A percentile compares a stretch with the other conserved stretches of the same genome.
phyloP scores from a whole-genome alignment of 2,888 invertebrate species.

The Peribatodes rhomboidaria region DNA sequence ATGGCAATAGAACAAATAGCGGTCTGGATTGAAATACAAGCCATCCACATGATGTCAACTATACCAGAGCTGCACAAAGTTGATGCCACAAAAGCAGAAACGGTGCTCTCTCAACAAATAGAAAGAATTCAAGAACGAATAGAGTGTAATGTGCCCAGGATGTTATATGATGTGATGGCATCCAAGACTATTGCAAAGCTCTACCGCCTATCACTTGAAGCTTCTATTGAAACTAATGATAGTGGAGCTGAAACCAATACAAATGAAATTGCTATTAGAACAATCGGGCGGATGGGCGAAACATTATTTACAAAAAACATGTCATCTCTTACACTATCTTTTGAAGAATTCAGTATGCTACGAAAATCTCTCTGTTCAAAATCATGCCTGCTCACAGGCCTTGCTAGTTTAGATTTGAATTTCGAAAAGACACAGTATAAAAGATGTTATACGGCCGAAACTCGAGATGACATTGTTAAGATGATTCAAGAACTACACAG shows the following conservation, averaged over 20 bases:
- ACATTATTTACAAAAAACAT: conserved; percentile 88
- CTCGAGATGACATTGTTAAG: conserved; percentile 77
- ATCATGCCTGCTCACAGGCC: conserved; percentile 87
- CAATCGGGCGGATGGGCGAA: conserved; percentile 89
- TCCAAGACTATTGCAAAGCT: conserved; percentile 87
- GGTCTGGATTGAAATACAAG: conserved; percentile 87
- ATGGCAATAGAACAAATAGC: conserved; percentile 88
- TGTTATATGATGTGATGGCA: conserved; percentile 89
- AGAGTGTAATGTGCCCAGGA: conserved; percentile 89
- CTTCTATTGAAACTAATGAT: too few species aligned
- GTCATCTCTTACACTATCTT: conserved; percentile 87
- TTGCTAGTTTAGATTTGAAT: conserved; percentile 88
- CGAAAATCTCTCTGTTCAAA: conserved; percentile 89
- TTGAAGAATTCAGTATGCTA: conserved; percentile 88
- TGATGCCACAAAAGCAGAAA: conserved; percentile 74
- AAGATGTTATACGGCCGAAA: neutral
- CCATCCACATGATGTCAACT: conserved; percentile 85
- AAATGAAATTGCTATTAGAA: too few species aligned
- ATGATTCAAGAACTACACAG: conserved; percentile 87
- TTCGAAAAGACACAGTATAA: neutral
- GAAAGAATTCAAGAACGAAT: conserved; percentile 85
- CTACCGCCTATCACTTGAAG: conserved; percentile 88
- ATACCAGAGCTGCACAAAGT: conserved; percentile 78
- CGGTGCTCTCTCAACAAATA: conserved; percentile 80
- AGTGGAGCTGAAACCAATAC: conserved; percentile 89